Evolutionary conservation across 64 coral and sea anemone species (phyloP).

Genomic region (Stylophora pistillata): DNA sequence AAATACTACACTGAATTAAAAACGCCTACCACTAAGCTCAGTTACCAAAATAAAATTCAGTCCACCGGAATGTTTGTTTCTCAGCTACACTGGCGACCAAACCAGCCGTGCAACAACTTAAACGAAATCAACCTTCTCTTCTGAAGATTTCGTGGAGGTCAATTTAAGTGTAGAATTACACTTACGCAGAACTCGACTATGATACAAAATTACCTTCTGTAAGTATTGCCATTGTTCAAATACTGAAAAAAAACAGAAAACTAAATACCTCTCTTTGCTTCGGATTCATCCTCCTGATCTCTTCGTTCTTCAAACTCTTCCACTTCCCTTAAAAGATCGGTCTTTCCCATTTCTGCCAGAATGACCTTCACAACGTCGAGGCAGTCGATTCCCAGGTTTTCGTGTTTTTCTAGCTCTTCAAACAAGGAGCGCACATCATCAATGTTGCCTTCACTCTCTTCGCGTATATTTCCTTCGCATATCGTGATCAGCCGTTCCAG

Average conservation of each 20-base stretch:
- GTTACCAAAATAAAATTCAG: no score
- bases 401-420: background rate
- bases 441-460: background rate
- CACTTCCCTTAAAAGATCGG: background rate
- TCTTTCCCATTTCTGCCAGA: background rate
- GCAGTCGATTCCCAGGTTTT: background rate
- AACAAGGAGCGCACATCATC: constrained; percentile 1
- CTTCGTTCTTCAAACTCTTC: background rate
- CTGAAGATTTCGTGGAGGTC: no score
- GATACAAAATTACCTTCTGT: no score
- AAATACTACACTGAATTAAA: no score
- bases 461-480: background rate
- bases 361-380: background rate
- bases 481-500: background rate
- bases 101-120: no score
- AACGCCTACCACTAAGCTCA: no score
- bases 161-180: no score
- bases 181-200: no score
- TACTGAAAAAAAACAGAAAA: background rate
- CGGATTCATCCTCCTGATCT: background rate
- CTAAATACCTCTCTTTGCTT: background rate
- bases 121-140: no score
- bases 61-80: no score
- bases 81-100: no score
- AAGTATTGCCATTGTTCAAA: no score